Evolutionary conservation across 2,888 invertebrate genomes (phyloP).

Genomic region (Polyommatus icarus): DNA sequence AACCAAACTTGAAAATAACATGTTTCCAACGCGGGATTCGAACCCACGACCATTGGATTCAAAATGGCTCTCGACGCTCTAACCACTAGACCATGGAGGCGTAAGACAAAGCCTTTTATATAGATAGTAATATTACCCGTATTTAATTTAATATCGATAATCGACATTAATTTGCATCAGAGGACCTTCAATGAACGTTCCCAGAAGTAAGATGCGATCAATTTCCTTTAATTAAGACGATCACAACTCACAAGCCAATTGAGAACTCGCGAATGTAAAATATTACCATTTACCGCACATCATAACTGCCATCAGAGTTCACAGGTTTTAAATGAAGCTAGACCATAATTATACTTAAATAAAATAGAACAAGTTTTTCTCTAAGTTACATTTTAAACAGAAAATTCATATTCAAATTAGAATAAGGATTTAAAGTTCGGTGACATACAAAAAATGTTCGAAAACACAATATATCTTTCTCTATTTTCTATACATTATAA

Average conservation of each 20-base stretch:
- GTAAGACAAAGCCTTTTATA: too few species aligned
- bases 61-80: too few species aligned
- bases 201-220: constrained; percentile 45
- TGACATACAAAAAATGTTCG: constrained; percentile 3
- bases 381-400: not conserved
- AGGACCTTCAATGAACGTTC: constrained; percentile 46
- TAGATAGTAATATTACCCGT: not conserved
- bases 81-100: too few species aligned
- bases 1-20: too few species aligned
- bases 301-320: not conserved
- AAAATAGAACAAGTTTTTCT: not conserved
- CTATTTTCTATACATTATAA: not conserved
- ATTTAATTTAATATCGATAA: constrained; percentile 11
- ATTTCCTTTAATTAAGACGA: constrained; percentile 49
- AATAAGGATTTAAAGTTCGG: too few species aligned
- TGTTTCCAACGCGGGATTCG: too few species aligned
- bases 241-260: constrained; percentile 51
- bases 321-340: too few species aligned
- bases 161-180: constrained; percentile 39
- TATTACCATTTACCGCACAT: too few species aligned
- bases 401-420: too few species aligned
- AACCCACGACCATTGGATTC: too few species aligned
- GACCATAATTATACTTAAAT: too few species aligned
- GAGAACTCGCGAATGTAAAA: constrained; percentile 33
- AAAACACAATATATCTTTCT: constrained; percentile 5